Base-by-base conservation (phyloP, 2,797 vertebrate genomes). In the Eutrigla gurnardus region DNA sequence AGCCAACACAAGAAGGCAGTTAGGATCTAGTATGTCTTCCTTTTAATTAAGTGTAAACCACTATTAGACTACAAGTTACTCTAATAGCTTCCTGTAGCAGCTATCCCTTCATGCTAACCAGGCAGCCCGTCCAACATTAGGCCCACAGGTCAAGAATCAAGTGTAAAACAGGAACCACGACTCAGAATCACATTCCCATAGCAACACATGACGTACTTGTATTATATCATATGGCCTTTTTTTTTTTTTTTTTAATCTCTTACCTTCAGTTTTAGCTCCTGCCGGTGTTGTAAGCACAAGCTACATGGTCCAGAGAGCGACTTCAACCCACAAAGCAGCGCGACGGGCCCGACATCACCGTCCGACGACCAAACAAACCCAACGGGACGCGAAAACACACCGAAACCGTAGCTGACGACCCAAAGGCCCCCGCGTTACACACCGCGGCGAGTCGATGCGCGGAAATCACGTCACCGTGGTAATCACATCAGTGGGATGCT, bases 261-360 rank as follows among this genome's bases (percentile, higher is more conserved):
- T 81, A 93, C 89, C 91, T 88, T 75, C 63, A 57, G 72, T 54
- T 81, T 55, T 39, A 32, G 70, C 58, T 80, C 63, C 50, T 45
- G n/a, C 25, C 74, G 36, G 65, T 65, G 73, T 18, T 70, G 61
- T 46, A 78, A 81, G 42, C 65, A 65, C 53, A 13, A 75, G 73
- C 81, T 88, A 70, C 89, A 87, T 90, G 25, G 61, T 65, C 53
- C 72, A 66, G 83, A 79, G 83, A 88, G 80, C 66, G 85, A 90
- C 78, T 86, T 80, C 25, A 74, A 84, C 49, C 72, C 53, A 40
- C 66, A 73, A 45, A 77, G 52, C 65, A 53, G 52, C 75, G 54
- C 74, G 59, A 65, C 73, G 73, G 90, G 86, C 88, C 88, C 87
- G 62, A 86, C 86, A 82, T 76, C 64, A 77, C 79, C 25, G 59